phyloP scores from a whole-genome alignment of 2,888 invertebrate genomes.

The Tuberolachnus salignus region DNA sequence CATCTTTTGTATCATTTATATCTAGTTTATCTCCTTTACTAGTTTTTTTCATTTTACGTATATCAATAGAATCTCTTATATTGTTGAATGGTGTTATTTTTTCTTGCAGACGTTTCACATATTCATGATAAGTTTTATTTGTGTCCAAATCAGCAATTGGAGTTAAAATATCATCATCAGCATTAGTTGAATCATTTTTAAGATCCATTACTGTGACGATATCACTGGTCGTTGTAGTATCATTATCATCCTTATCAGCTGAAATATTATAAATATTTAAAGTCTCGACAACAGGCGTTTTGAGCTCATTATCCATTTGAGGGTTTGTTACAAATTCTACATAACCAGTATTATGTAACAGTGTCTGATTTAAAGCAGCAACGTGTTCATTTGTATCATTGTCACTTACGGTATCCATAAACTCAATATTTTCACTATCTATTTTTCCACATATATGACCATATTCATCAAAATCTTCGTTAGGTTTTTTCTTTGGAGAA shows the following conservation, averaged over 20 bases:
- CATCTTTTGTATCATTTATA: constrained; percentile 64
- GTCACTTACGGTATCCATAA: constrained; percentile 84
- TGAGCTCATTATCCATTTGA: constrained; percentile 63
- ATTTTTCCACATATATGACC: constrained; percentile 63
- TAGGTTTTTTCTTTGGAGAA: constrained; percentile 61
- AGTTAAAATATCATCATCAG: constrained; percentile 54
- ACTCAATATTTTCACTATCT: constrained; percentile 79
- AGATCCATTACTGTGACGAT: constrained; percentile 59
- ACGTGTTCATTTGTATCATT: constrained; percentile 66
- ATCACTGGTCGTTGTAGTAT: constrained; percentile 60
- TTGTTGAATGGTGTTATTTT: constrained; percentile 75
- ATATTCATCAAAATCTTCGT: constrained; percentile 63
- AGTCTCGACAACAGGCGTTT: constrained; percentile 61
- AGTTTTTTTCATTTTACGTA: constrained; percentile 66
- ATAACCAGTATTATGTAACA: constrained; percentile 69
- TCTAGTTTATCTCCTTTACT: constrained; percentile 65
- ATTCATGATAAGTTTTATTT: constrained; percentile 60
- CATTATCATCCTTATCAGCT: constrained; percentile 56
- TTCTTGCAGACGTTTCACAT: constrained; percentile 71
- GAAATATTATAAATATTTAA: constrained; percentile 35
- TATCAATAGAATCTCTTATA: constrained; percentile 72
- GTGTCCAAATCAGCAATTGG: constrained; percentile 44
- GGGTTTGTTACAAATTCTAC: constrained; percentile 69
- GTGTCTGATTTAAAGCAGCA: constrained; percentile 65
- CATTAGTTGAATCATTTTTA: constrained; percentile 14